Evolutionary conservation across 1,140 invertebrate genomes (phyloP).

Genomic region (Megalopta genalis): DNA sequence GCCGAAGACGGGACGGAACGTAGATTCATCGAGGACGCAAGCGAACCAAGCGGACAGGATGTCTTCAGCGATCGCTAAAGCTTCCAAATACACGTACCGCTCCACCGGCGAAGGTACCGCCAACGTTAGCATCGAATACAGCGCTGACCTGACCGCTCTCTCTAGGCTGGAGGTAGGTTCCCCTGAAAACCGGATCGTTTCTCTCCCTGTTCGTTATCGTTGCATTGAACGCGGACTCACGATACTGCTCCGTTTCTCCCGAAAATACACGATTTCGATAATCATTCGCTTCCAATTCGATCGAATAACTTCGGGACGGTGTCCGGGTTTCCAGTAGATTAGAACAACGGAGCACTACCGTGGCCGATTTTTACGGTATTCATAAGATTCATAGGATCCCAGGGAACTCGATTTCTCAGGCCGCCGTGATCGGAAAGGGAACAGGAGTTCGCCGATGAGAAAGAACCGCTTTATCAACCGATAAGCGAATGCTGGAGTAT

Average conservation of each 20-base stretch:
- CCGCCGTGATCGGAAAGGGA: not conserved
- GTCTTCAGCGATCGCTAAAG: slow-evolving; percentile 89
- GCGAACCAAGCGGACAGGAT: slow-evolving; percentile 61
- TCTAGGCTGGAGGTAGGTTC: slow-evolving; percentile 93
- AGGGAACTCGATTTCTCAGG: not conserved
- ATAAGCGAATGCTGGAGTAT: too few species aligned
- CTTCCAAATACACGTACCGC: slow-evolving; percentile 94
- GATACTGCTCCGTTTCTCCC: not conserved
- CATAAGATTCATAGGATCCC: not conserved
- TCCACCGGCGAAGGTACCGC: slow-evolving; percentile 88
- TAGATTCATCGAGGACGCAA: slow-evolving; percentile 41
- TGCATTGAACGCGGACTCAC: too few species aligned
- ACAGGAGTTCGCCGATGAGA: not conserved
- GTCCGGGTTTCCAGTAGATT: not conserved
- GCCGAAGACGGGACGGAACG: slow-evolving; percentile 23
- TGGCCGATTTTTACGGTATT: not conserved
- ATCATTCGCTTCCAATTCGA: too few species aligned
- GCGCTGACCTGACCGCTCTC: slow-evolving; percentile 93
- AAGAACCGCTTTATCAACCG: too few species aligned
- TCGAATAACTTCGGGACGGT: too few species aligned
- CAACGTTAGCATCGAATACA: slow-evolving; percentile 96
- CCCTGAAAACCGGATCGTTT: too few species aligned
- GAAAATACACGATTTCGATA: not conserved
- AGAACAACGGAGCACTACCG: not conserved
- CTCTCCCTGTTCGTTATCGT: not conserved